Evolutionary conservation across 1,140 invertebrate species (phyloP).

Genomic region (Diachasmimorpha longicaudata): DNA sequence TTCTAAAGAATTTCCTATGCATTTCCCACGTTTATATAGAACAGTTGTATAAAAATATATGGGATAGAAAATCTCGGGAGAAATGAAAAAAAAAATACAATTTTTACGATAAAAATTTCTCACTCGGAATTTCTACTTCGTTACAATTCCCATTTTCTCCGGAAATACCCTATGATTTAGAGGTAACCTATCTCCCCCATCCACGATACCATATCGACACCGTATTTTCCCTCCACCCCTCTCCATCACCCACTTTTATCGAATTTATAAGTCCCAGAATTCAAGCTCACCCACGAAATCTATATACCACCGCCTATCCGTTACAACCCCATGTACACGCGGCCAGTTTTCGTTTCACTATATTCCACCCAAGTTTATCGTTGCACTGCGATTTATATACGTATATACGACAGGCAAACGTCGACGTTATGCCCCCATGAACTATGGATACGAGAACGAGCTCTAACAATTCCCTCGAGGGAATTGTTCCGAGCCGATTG

Average conservation of each 20-base stretch:
- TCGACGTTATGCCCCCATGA: conserved; percentile 20
- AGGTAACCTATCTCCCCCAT: background rate
- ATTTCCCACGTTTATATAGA: no score
- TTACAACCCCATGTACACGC: background rate
- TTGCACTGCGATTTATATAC: conserved; percentile 8
- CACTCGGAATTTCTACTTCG: background rate
- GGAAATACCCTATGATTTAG: background rate
- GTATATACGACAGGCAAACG: conserved; percentile 18
- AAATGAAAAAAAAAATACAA: no score
- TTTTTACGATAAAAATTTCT: background rate
- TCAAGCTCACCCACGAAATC: background rate
- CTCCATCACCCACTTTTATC: background rate
- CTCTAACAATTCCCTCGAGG: conserved; percentile 22
- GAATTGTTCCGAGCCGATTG: conserved; percentile 6
- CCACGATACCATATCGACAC: background rate
- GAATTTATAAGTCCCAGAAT: conserved; percentile 6
- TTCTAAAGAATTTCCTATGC: no score
- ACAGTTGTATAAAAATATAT: no score
- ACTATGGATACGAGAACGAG: conserved; percentile 11
- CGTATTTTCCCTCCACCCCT: background rate
- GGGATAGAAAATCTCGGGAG: no score
- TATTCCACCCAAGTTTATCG: conserved; percentile 24
- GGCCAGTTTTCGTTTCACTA: background rate
- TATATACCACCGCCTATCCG: background rate
- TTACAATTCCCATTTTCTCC: background rate